Percentiles rank a stretch among this genome's conserved stretches.
Conservation (phyloP, 2,888 invertebrate genomes). For the Tipula confusa region DNA sequence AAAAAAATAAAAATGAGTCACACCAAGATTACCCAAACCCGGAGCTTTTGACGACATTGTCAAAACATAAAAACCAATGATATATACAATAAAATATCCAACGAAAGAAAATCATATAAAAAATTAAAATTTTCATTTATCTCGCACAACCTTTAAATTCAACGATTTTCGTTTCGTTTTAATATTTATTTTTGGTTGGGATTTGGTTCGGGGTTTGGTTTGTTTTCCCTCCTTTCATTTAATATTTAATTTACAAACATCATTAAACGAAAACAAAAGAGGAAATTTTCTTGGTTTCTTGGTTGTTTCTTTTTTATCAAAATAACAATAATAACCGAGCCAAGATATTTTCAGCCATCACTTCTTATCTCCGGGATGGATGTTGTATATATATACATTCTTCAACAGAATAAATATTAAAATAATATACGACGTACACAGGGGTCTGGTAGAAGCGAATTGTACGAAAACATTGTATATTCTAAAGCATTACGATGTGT, state of each 20-base stretch:
- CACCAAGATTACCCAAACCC: constrained; percentile 25
- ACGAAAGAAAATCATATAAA: not conserved
- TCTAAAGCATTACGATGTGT: not conserved
- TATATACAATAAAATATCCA: not conserved
- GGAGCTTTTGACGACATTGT: not conserved
- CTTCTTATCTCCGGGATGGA: not conserved
- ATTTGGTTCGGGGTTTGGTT: not conserved
- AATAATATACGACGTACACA: not conserved
- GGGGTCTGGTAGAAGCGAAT: not conserved
- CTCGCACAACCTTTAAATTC: constrained; percentile 13
- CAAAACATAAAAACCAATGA: constrained; percentile 20
- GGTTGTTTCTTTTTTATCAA: not conserved
- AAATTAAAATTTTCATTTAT: constrained; percentile 20
- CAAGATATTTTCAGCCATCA: not conserved
- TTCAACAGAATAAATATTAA: not conserved
- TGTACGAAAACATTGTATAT: not conserved
- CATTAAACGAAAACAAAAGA: constrained; percentile 25
- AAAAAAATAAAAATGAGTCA: not conserved
- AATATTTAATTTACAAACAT: constrained; percentile 25
- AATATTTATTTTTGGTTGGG: not conserved
- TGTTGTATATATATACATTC: not conserved
- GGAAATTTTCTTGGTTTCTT: not conserved
- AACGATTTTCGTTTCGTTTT: not conserved
- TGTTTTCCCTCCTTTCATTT: not conserved
- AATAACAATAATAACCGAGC: constrained; percentile 25